Conservation (phyloP, 2,113 vertebrate genomes). For the Tragelaphus buxtoni region DNA sequence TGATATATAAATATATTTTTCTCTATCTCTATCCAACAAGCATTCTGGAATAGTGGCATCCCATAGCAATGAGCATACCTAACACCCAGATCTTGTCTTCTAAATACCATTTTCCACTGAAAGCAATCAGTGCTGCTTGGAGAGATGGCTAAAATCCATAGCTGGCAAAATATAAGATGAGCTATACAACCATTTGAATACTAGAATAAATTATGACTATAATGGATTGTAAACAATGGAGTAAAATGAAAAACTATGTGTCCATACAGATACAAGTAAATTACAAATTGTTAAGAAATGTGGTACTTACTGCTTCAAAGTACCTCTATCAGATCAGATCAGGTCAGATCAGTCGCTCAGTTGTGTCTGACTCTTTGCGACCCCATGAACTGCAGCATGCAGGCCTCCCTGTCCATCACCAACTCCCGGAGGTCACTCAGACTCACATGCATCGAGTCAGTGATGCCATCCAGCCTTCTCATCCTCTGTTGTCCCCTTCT, state of each 20-base stretch:
- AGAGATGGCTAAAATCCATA: neutral
- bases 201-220: neutral
- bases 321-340: neutral
- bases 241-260: neutral
- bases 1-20: neutral
- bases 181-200: no score
- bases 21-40: neutral
- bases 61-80: neutral
- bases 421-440: no score
- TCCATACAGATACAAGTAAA: neutral
- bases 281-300: neutral
- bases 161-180: neutral
- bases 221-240: neutral
- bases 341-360: no score
- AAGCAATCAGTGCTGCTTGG: neutral
- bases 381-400: no score
- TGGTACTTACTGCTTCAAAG: neutral
- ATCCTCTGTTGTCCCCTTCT: no score
- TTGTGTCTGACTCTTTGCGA: no score
- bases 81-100: neutral
- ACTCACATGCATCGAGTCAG: no score
- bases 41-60: neutral
- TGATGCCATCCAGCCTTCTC: no score
- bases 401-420: no score
- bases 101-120: neutral